Evolutionary conservation across 92 coral and sea anemone species (phyloP).

Genomic region (Actinostola sp.): DNA sequence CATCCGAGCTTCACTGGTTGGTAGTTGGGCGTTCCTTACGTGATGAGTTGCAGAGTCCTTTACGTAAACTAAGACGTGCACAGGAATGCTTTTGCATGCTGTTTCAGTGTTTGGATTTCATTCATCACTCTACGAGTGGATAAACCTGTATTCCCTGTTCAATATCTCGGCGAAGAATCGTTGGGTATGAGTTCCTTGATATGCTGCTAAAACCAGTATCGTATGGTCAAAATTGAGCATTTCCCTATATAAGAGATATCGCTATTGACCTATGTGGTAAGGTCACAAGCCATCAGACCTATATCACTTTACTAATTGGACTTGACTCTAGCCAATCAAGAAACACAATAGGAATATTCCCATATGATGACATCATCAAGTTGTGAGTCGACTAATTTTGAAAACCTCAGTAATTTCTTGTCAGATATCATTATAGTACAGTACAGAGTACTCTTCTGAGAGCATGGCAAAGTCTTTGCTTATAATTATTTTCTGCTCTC

Average conservation of each 20-base stretch:
- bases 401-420: too few relatives aligned
- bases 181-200: background rate
- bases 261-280: conserved; percentile 24
- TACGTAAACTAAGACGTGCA: background rate
- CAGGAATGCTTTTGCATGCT: conserved; percentile 19
- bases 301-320: conserved; percentile 23
- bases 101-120: background rate
- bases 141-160: background rate
- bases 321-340: conserved; percentile 7
- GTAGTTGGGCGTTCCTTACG: conserved; percentile 39
- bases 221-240: conserved; percentile 21
- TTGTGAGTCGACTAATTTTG: background rate
- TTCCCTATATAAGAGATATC: conserved; percentile 14
- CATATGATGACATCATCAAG: background rate
- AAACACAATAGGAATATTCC: background rate
- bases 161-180: background rate
- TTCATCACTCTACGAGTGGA: background rate
- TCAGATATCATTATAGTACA: too few relatives aligned
- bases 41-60: conserved; percentile 27
- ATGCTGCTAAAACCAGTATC: conserved; percentile 9
- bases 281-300: conserved; percentile 15
- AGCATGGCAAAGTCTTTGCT: too few relatives aligned
- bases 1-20: conserved; percentile 36
- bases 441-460: too few relatives aligned
- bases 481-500: too few relatives aligned